Evolutionary conservation across 2,797 vertebrate genomes (phyloP), one percentile per base, ranked within the genome.

Genomic region (Pseudomugil gertrudae): DNA sequence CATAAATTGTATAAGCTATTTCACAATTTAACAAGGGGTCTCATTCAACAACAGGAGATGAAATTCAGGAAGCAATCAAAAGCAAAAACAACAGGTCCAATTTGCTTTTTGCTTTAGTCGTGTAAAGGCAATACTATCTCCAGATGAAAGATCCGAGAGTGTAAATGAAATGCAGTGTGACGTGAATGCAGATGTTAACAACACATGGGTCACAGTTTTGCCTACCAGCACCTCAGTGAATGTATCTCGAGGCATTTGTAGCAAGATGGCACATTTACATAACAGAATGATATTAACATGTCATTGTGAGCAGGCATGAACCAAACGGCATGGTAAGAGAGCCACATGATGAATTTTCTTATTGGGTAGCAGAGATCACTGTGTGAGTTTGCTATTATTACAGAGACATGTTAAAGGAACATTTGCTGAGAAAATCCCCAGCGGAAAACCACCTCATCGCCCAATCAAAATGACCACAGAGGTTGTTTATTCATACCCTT

Each of bases 11-110:
- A 63, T 35, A 77, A 65, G 63, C 65, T 65, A 65, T 51, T 51
- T 45, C 58, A 30, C 29, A 3, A 52, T 33, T 57, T 67, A 48
- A 74, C 57, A 57, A n/a, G 65, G 60, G 64, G 33, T 68, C 74
- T 88, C 71, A 78, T 78, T 86, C 60, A 86, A 78, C 72, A 81
- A 56, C 24, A 4, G 69, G 63, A 74, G 72, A 86, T 81, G 66
- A 78, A 78, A 82, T 87, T 66, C 54, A 71, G 27, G 60, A 71
- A n/a, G 66, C 69, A 74, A 63, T 51, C 60, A 38, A 70, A 83
- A 86, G 85, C 50, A 76, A 61, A 21, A 32, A 32, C n/a, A 43
- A 2, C 17, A 11, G 36, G 40, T 83, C 70, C 74, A 81, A 88
- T 90, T 85, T 86, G 35, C 66, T 73, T 19, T 73, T 75, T 80